These are phyloP conservation scores for Gasterosteus aculeatus DNA, from an alignment of 2,113 vertebrate species.

Conservation along the genomic window DNA sequence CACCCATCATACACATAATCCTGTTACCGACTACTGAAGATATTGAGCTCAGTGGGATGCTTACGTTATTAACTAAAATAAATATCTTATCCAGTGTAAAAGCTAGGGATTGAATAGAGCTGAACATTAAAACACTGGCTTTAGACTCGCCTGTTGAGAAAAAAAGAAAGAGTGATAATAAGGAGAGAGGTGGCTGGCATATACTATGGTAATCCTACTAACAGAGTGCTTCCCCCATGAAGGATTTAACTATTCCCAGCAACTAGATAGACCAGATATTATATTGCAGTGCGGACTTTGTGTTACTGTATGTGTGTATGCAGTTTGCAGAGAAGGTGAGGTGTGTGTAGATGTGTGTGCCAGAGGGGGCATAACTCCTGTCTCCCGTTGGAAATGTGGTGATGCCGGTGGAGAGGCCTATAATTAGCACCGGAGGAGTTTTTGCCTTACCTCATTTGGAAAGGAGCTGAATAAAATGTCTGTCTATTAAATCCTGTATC, in stretches of 20 bases:
- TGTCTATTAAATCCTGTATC: conserved; percentile 93
- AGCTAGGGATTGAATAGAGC: conserved; percentile 67
- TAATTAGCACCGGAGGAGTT: conserved; percentile 80
- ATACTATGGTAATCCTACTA: conserved; percentile 76
- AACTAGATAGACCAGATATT: conserved; percentile 69
- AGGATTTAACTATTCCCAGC: conserved; percentile 76
- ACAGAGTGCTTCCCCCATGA: conserved; percentile 71
- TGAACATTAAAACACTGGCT: conserved; percentile 74
- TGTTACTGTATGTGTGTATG: conserved; percentile 38
- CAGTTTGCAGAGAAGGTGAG: conserved; percentile 33
- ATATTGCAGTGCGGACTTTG: conserved; percentile 51
- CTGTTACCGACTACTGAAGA: conserved; percentile 64
- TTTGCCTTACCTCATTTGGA: conserved; percentile 77
- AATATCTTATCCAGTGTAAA: conserved; percentile 74
- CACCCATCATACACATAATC: conserved; percentile 70
- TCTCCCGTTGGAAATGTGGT: conserved; percentile 44
- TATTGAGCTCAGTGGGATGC: conserved; percentile 63
- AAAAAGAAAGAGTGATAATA: conserved; percentile 65
- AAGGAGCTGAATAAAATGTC: conserved; percentile 93
- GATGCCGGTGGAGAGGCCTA: conserved; percentile 48
- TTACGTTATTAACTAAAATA: conserved; percentile 75
- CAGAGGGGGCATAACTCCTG: conserved; percentile 42
- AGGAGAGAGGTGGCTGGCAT: conserved; percentile 61
- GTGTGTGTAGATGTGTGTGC: conserved; percentile 2
- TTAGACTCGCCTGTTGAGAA: conserved; percentile 68